A percentile compares a stretch with the other conserved stretches of the same genome.
Evolutionary conservation across 2,113 vertebrate species (phyloP).

Genomic region (Coregonus clupeaformis): DNA sequence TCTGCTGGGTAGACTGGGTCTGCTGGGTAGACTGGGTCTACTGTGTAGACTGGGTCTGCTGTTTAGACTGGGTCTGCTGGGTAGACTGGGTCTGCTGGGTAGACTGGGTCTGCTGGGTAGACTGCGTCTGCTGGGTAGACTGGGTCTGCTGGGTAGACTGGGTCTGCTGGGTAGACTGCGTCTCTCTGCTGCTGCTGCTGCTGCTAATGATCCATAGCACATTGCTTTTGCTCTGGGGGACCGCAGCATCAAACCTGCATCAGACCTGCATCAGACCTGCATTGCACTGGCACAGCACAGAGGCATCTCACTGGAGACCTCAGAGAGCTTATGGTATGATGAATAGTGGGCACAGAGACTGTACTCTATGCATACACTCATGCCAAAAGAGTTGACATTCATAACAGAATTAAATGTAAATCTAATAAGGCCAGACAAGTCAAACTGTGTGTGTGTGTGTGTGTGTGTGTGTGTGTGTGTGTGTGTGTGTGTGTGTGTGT

Average conservation of each 20-base stretch:
- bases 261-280: slow-evolving; percentile 40
- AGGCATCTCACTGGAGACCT: slow-evolving; percentile 59
- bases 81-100: too few relatives aligned
- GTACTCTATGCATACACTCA: neutral
- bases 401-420: neutral
- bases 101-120: too few relatives aligned
- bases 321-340: neutral
- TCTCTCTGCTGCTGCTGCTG: slow-evolving; percentile 41
- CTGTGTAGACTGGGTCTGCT: too few relatives aligned
- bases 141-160: too few relatives aligned
- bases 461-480: too few relatives aligned
- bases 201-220: slow-evolving; percentile 64
- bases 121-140: too few relatives aligned
- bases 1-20: too few relatives aligned
- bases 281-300: slow-evolving; percentile 53
- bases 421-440: too few relatives aligned
- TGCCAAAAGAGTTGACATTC: neutral
- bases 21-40: too few relatives aligned
- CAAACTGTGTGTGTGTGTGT: too few relatives aligned
- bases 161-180: slow-evolving; percentile 39
- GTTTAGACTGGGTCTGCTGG: too few relatives aligned
- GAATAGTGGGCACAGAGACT: neutral
- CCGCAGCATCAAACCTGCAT: slow-evolving; percentile 44
- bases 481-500: too few relatives aligned
- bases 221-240: slow-evolving; percentile 64